Conservation (phyloP, 2,888 invertebrate species). For the Scaptomyza tumidula region DNA sequence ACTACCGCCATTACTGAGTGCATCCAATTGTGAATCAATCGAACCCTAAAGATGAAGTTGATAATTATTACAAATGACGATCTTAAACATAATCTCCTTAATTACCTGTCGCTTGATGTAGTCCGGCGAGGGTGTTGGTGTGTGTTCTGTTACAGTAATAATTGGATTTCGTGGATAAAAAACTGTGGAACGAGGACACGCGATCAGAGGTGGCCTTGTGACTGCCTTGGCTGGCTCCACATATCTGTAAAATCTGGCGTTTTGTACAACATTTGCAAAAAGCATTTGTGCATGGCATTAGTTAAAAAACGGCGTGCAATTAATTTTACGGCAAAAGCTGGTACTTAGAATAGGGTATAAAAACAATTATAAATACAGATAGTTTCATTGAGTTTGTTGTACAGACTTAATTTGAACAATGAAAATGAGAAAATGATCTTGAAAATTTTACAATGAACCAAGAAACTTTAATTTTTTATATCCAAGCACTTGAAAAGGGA, state of each 20-base stretch:
- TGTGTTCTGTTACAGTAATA: conserved; percentile 98
- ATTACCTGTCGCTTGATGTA: conserved; percentile 91
- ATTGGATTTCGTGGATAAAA: conserved; percentile 94
- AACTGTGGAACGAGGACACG: conserved; percentile 80
- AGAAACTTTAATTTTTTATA: neutral
- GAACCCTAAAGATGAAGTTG: conserved; percentile 87
- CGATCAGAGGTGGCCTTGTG: conserved; percentile 80
- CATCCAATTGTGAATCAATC: conserved; percentile 92
- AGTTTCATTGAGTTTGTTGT: conserved; percentile 6
- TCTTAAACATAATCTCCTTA: neutral
- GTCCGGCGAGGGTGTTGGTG: conserved; percentile 95
- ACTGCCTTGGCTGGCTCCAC: conserved; percentile 82
- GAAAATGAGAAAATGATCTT: neutral
- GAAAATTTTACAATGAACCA: conserved; percentile 3
- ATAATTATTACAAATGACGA: neutral
- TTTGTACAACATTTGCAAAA: conserved; percentile 69
- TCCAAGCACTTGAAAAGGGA: neutral
- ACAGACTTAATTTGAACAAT: neutral
- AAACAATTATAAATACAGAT: neutral
- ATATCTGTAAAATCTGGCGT: conserved; percentile 84
- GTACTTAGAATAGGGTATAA: neutral
- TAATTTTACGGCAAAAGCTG: conserved; percentile 22
- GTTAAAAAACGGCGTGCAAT: conserved; percentile 69
- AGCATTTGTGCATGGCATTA: conserved; percentile 63
- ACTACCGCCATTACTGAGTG: conserved; percentile 82